Evolutionary conservation across 2,113 vertebrate genomes (phyloP).

Genomic region (Gadus macrocephalus): DNA sequence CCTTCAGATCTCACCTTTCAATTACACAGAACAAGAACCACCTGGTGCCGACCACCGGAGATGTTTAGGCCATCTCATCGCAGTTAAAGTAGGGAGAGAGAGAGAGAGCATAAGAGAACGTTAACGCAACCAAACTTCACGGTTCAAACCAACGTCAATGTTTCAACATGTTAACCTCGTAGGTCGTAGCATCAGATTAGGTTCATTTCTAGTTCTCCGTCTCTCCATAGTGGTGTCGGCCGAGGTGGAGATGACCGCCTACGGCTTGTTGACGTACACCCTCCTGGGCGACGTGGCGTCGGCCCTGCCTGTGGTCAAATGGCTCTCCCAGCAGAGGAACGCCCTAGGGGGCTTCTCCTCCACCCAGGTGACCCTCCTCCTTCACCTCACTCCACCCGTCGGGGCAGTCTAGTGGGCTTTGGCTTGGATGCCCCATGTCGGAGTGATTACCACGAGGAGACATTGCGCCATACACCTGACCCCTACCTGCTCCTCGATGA

Average conservation of each 20-base stretch:
- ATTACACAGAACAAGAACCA: no score
- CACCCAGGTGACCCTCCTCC: slow-evolving; percentile 75
- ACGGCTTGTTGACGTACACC: slow-evolving; percentile 85
- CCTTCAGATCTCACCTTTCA: neutral
- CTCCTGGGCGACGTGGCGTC: slow-evolving; percentile 84
- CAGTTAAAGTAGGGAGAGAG: no score
- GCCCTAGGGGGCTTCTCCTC: slow-evolving; percentile 90
- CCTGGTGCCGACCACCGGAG: no score
- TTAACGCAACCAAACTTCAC: neutral
- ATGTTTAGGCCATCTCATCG: no score
- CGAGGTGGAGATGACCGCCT: slow-evolving; percentile 93
- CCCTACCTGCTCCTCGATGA: no score
- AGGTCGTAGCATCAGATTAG: neutral
- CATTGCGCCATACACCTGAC: no score
- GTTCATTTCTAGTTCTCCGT: neutral
- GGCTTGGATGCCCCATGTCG: no score
- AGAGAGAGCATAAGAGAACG: no score
- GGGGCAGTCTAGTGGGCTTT: neutral
- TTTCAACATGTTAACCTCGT: neutral
- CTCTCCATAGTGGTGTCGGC: slow-evolving; percentile 80
- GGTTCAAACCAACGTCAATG: neutral
- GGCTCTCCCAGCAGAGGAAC: slow-evolving; percentile 91
- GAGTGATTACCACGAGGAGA: no score
- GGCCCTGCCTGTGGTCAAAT: slow-evolving; percentile 87
- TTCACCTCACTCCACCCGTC: neutral